These are phyloP conservation scores for Pseudomugil tenellus DNA, from an alignment of 2,797 vertebrate genomes.

Conservation along the genomic window DNA sequence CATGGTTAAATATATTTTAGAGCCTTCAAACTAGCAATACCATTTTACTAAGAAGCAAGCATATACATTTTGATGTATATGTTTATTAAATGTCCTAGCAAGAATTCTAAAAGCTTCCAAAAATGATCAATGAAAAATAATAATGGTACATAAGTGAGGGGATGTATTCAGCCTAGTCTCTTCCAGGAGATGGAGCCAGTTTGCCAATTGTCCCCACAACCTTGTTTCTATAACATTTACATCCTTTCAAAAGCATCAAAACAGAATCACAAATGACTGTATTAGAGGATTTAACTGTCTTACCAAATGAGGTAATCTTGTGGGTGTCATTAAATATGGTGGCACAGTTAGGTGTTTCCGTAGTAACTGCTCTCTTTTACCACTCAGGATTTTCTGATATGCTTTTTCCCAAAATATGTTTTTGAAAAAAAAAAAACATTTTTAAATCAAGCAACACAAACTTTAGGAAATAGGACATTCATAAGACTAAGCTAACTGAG, in stretches of 20 bases:
- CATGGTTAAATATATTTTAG: neutral
- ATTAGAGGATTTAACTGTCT: slow-evolving; percentile 39
- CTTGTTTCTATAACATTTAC: slow-evolving; percentile 53
- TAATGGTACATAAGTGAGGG: slow-evolving; percentile 2
- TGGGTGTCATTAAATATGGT: slow-evolving; percentile 34
- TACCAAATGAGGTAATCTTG: slow-evolving; percentile 27
- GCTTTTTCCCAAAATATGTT: neutral
- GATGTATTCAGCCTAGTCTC: slow-evolving; percentile 24
- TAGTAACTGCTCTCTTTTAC: neutral
- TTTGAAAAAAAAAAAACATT: neutral
- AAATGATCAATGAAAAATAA: neutral
- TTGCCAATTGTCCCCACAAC: slow-evolving; percentile 38
- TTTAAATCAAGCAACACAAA: too few species aligned
- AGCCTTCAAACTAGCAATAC: neutral
- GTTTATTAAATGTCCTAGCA: neutral
- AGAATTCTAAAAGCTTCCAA: neutral
- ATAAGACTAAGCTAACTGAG: too few species aligned
- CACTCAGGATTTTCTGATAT: neutral
- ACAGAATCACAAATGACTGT: slow-evolving; percentile 16
- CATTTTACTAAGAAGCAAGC: neutral
- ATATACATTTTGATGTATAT: neutral
- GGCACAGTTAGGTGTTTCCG: slow-evolving; percentile 17
- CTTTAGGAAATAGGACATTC: too few species aligned
- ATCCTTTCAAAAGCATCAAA: slow-evolving; percentile 35
- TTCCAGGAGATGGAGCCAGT: slow-evolving; percentile 64